Base-by-base conservation (phyloP, 37 sponge, comb jelly and placozoan species). In the Haliclona indistincta region DNA sequence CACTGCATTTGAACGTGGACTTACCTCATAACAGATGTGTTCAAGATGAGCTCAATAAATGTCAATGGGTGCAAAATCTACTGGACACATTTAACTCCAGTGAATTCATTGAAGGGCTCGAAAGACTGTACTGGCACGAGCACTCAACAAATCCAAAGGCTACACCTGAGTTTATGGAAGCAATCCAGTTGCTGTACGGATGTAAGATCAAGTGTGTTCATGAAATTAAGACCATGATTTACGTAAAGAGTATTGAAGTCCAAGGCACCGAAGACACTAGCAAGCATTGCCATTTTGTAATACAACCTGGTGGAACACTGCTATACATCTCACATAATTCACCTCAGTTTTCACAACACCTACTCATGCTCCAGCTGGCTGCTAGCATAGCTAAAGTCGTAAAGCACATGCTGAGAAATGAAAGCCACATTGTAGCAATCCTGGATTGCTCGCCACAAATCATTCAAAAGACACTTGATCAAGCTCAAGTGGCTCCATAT, bases 261-360 rank as follows among this genome's bases (percentile, higher is more conserved):
- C 68, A 45, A 29, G 70, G 52, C 2, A 54, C 76, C 40, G 68
- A 74, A 42, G 43, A 23, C 47, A 41, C 23, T 13, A 42, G 29
- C 1, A 41, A 29, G 25, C 40, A 28, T 23, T 47, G 23, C 34
- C 34, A 43, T 30, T 28, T 26, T 7, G 2, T 61, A 25, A 5
- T 20, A 26, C 38, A 42, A 23, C 47, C 3, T 20, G 54, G 41
- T 10, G 23, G 13, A 2, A 2, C 17, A 20, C 17, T 8, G 5
- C 29, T 83, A 22, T 68, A 54, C 42, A 68, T 83, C 28, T 53
- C 84, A 2, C 84, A 83, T 58, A 40, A 37, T 41, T 42, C 2
- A 8, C 38, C 38, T 5, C 19, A 36, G 38, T 36, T 2, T 69
- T n/a, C n/a, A n/a, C 49, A 83, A 38, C 61, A 56, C 29, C 11